A percentile compares a stretch with the other conserved stretches of the same genome.
phyloP scores from a whole-genome alignment of 1,140 invertebrate species.

The Diprion similis region DNA sequence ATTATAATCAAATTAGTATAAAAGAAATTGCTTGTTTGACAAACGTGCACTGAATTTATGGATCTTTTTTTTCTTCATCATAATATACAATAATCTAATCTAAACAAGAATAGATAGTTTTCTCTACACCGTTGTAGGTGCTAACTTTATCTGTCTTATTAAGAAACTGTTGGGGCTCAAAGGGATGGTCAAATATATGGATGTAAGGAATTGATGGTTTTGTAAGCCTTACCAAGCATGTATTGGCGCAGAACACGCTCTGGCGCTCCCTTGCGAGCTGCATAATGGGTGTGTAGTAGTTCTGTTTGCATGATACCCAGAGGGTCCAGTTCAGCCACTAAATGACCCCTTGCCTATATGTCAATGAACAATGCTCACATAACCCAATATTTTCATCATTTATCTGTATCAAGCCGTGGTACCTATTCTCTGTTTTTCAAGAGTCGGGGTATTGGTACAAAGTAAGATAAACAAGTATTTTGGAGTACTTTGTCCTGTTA shows the following conservation, averaged over 20 bases:
- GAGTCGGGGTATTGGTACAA: too few relatives aligned
- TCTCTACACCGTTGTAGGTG: too few relatives aligned
- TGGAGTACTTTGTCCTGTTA: too few relatives aligned
- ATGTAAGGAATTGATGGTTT: conserved; percentile 30
- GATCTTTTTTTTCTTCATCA: too few relatives aligned
- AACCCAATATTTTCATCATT: conserved; percentile 13
- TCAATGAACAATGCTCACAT: conserved; percentile 48
- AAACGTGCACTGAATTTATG: conserved; percentile 8
- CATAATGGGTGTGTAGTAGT: conserved; percentile 65
- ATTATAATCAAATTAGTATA: not conserved
- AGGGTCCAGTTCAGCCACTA: conserved; percentile 94
- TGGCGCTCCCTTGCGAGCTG: conserved; percentile 66
- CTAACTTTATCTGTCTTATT: not conserved
- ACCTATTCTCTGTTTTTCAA: too few relatives aligned
- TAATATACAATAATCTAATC: too few relatives aligned
- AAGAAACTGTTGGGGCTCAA: not conserved
- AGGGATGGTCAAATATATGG: conserved; percentile 17
- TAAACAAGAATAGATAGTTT: too few relatives aligned
- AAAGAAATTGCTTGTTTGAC: conserved; percentile 12
- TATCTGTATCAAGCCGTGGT: not conserved
- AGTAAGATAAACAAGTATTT: too few relatives aligned
- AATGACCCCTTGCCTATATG: conserved; percentile 90
- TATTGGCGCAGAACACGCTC: conserved; percentile 72
- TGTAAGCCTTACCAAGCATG: conserved; percentile 67
- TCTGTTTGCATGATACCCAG: conserved; percentile 80